A percentile compares a stretch with the other conserved stretches of the same genome.
Conservation (phyloP, 2,113 vertebrate species). For the Daubentonia madagascariensis region DNA sequence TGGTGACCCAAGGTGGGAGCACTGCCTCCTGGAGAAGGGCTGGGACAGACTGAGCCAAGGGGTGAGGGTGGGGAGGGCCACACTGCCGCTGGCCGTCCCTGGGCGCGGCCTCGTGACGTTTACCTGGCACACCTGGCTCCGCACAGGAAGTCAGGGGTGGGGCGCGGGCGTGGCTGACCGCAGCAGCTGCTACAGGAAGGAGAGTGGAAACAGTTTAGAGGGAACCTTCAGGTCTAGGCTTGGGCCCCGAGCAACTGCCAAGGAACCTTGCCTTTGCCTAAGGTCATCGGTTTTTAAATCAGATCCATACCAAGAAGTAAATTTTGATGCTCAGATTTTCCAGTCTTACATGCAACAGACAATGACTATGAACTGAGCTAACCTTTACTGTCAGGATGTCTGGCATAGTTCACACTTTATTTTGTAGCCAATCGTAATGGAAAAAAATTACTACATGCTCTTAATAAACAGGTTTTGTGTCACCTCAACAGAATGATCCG, state of each 20-base stretch:
- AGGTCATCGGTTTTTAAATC: neutral
- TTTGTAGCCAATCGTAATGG: neutral
- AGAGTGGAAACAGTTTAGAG: neutral
- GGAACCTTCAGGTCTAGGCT: neutral
- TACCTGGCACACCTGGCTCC: neutral
- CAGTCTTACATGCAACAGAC: neutral
- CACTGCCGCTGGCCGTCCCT: neutral
- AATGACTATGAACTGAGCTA: neutral
- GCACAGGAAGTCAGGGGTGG: neutral
- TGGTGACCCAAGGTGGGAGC: neutral
- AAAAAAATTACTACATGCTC: neutral
- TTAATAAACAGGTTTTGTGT: neutral
- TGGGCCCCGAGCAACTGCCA: neutral
- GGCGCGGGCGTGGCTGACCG: neutral
- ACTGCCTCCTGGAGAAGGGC: neutral
- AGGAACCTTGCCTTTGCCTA: neutral
- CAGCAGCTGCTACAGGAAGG: neutral
- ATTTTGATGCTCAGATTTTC: neutral
- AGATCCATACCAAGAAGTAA: conserved; percentile 8
- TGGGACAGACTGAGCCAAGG: neutral
- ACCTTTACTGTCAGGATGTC: neutral
- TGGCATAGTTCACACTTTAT: neutral
- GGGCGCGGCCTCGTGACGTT: neutral
- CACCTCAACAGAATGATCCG: neutral
- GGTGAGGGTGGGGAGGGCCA: accelerated